These are phyloP conservation scores for Coptodon bakossiorum DNA, from an alignment of 2,113 vertebrate genomes.

Conservation along the genomic window DNA sequence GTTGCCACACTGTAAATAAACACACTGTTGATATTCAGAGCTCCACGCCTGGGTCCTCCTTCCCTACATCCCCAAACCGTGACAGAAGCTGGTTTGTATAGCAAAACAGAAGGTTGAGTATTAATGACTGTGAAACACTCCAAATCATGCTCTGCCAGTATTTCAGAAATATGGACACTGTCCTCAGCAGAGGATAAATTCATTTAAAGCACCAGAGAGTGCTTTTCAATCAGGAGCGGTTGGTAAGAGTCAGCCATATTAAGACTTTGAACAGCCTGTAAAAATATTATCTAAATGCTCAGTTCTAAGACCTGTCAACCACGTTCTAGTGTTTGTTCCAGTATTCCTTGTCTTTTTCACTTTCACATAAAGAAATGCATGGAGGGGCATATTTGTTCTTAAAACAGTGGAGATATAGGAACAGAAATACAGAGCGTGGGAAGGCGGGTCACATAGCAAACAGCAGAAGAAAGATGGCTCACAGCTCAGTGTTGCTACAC, in stretches of 20 bases:
- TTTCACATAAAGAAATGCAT: background rate
- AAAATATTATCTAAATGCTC: background rate
- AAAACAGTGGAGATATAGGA: background rate
- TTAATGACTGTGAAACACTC: constrained; percentile 56
- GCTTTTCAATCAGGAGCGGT: constrained; percentile 17
- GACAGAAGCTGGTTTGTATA: background rate
- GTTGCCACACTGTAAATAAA: no score
- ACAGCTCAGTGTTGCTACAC: background rate
- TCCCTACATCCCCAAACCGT: no score
- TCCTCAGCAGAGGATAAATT: constrained; percentile 32
- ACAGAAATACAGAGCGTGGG: background rate
- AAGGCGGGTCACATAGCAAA: background rate
- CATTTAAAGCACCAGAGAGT: constrained; percentile 37
- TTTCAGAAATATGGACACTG: constrained; percentile 37
- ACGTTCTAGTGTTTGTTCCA: background rate
- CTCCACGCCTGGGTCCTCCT: no score
- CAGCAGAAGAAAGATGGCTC: background rate
- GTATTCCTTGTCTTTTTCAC: background rate
- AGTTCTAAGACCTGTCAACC: background rate
- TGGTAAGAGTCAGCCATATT: background rate
- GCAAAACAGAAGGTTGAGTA: constrained; percentile 21
- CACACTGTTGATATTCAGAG: no score
- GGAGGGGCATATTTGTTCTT: background rate
- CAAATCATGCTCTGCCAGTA: constrained; percentile 41
- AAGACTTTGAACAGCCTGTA: background rate